A percentile compares a stretch with the other conserved stretches of the same genome.
Conservation (phyloP, 2,888 invertebrate species). For the Julus scandinavius region DNA sequence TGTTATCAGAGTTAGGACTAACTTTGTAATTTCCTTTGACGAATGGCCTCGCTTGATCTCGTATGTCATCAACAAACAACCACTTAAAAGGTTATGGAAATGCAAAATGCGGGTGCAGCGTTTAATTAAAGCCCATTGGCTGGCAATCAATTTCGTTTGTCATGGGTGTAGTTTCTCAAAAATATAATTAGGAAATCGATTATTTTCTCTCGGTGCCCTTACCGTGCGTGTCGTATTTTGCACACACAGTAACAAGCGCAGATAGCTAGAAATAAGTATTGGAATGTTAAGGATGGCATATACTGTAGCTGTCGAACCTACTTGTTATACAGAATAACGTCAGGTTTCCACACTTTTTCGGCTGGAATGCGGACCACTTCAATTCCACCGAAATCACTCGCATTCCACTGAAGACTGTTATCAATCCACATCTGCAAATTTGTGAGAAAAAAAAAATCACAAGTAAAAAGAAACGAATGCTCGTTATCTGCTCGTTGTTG, state of each 20-base stretch:
- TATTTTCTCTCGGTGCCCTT: background rate
- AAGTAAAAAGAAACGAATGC: background rate
- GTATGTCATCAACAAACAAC: background rate
- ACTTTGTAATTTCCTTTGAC: background rate
- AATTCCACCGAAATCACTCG: slow-evolving; percentile 67
- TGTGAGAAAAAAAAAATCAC: too few relatives aligned
- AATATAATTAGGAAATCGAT: slow-evolving; percentile 26
- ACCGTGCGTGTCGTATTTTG: background rate
- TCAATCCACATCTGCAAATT: slow-evolving; percentile 68
- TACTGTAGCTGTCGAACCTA: slow-evolving; percentile 60
- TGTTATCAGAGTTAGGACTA: too few relatives aligned
- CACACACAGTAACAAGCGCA: background rate
- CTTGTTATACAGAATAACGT: slow-evolving; percentile 70
- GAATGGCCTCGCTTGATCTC: background rate
- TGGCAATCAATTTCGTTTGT: background rate
- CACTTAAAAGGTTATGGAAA: background rate
- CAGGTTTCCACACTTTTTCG: slow-evolving; percentile 69
- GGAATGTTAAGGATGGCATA: background rate
- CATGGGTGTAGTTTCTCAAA: background rate
- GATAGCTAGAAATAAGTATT: background rate
- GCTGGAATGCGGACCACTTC: slow-evolving; percentile 68
- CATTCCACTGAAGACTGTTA: slow-evolving; percentile 68
- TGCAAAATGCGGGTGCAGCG: background rate
- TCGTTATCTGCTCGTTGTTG: background rate
- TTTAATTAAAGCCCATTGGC: background rate